Evolutionary conservation across 1,140 invertebrate species (phyloP), one percentile per base, ranked within the genome.

Genomic region (Dufourea novaeangliae): DNA sequence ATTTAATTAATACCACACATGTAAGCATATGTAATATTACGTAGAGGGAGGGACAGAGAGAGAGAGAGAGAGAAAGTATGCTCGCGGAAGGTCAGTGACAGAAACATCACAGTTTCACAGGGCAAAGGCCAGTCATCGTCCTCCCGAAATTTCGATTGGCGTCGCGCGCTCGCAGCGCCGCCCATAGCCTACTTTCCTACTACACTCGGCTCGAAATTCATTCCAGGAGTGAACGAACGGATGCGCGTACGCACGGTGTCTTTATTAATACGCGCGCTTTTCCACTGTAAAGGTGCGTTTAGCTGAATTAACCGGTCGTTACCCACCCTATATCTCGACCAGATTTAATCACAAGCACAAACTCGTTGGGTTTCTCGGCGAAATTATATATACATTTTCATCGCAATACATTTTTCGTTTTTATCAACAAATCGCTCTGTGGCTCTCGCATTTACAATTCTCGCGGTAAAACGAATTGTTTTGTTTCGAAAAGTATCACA

Each of bases 31-130:
- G 32, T 74, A 29, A 25, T 59, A 72, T 64, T 20, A 37, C 39
- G 34, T 7, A 32, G 12, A 2, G 46, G 5, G 14, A 46, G 22
- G 66, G 44, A 22, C 27, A n/a, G n/a, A n/a, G n/a, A n/a, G n/a
- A n/a, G n/a, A n/a, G n/a, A n/a, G n/a, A n/a, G n/a, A n/a, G n/a
- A n/a, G n/a, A n/a, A n/a, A n/a, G n/a, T n/a, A 39, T 25, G 37
- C 61, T 79, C 39, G 78, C 61, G 78, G 54, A 80, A 86, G 83
- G 79, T 85, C 83, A 85, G 82, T 82, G 82, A 82, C 72, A 82
- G 79, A 82, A 71, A 81, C 77, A 71, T 54, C 50, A 67, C 50
- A 62, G 57, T 66, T 80, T 80, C 64, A 63, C 52, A 56, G 73
- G 70, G 79, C 39, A 54, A 76, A 66, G 57, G 63, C 62, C 64